Base-by-base conservation (phyloP, 2,797 vertebrate species). In the Moxostoma hubbsi region DNA sequence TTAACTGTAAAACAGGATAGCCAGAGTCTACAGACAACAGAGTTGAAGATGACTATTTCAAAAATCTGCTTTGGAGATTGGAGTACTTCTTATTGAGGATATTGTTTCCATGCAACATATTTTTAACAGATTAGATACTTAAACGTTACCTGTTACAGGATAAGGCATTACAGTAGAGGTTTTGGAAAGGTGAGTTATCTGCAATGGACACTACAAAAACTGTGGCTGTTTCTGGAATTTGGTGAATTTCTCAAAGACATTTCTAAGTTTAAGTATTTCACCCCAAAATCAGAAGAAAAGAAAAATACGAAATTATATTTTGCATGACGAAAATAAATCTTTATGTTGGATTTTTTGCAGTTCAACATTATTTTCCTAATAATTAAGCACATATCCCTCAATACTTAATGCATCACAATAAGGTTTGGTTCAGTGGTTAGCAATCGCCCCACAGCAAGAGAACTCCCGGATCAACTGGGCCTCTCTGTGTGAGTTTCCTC, bases 171-270 rank as follows among this genome's bases (percentile, higher is more conserved):
- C 8, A n/a, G 12, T 54, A 45, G n/a, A 8, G 4, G n/a, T 47
- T 61, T 62, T 43, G 24, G 13, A 7, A 43, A 43, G 16, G 16
- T 57, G 63, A 6, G 4, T 15, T 11, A 1, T 7, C 36, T 66
- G 13, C 57, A 58, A 13, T 45, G n/a, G 9, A 75, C 61, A 55
- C 54, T 59, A 15, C 11, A 15, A 58, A 76, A 58, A 76, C 54
- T 50, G 12, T 10, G 59, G 11, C 64, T 53, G 4, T 16, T 4
- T 16, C 50, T 43, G 50, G 11, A 6, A 63, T 24, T 43, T 11
- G 51, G 57, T 6, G 49, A 46, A 65, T 18, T 18, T 1, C 18
- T 18, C 18, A n/a, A n/a, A n/a, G n/a, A n/a, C n/a, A n/a, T n/a
- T n/a, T n/a, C n/a, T n/a, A 74, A 0, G 49, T n/a, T 24, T 57